These are phyloP conservation scores for Prolemur simus DNA, from an alignment of 2,113 vertebrate genomes.

Conservation along the genomic window DNA sequence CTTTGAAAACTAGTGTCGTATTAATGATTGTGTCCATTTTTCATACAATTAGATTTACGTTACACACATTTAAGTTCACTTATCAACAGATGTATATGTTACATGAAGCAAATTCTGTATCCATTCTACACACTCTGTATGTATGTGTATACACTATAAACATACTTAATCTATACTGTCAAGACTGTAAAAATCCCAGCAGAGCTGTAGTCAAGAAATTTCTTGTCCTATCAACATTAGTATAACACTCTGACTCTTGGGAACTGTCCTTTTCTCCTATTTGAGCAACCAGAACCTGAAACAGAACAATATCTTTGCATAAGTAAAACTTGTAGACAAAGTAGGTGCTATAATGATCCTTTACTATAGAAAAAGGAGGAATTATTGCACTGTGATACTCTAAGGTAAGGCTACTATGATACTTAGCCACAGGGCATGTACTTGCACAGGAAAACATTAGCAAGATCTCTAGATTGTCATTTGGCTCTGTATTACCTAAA, in stretches of 20 bases:
- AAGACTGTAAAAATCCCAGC: background rate
- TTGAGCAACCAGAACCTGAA: slow-evolving; percentile 56
- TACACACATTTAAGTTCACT: background rate
- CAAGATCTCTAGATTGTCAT: background rate
- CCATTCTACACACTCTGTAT: background rate
- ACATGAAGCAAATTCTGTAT: background rate
- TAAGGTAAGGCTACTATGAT: background rate
- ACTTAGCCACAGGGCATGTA: background rate
- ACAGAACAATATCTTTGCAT: background rate
- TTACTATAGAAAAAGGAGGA: background rate
- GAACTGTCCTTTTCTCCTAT: background rate
- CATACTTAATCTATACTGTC: background rate
- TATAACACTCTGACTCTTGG: background rate
- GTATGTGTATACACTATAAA: too few species aligned
- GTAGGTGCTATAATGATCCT: background rate
- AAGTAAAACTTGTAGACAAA: background rate
- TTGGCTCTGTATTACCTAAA: background rate
- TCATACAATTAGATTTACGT: background rate
- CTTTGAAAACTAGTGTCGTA: background rate
- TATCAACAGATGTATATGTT: background rate
- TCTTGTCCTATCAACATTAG: background rate
- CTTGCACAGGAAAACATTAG: background rate
- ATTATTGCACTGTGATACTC: background rate
- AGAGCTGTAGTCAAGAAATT: background rate
- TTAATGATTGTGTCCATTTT: background rate